phyloP scores from a whole-genome alignment of 2,797 vertebrate genomes.

The Hydrolagus colliei region DNA sequence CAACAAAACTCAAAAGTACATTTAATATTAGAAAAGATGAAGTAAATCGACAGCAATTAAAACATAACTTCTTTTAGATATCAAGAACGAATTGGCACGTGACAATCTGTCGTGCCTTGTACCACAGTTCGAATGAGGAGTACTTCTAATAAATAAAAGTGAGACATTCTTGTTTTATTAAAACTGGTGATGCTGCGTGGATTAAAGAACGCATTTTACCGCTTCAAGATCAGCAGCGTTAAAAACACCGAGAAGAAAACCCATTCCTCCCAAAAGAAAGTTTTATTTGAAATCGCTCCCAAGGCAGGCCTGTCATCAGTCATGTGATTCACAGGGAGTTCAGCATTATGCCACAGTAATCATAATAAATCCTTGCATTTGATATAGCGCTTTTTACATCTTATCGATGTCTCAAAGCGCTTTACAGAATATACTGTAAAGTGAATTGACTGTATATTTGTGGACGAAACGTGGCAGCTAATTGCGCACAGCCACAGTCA shows the following conservation, averaged over 20 bases:
- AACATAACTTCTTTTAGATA: not conserved
- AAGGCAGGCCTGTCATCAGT: not conserved
- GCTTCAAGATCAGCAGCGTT: not conserved
- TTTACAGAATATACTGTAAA: too few relatives aligned
- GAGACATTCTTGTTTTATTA: not conserved
- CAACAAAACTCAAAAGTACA: too few relatives aligned
- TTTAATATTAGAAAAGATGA: too few relatives aligned
- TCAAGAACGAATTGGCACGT: not conserved
- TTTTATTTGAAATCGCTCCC: not conserved
- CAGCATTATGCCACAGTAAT: too few relatives aligned
- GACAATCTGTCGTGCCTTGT: not conserved
- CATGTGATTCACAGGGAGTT: not conserved
- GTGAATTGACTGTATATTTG: too few relatives aligned
- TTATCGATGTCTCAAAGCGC: too few relatives aligned
- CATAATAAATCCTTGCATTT: not conserved
- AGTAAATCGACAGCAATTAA: too few relatives aligned
- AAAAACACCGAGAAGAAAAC: not conserved
- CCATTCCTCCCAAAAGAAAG: not conserved
- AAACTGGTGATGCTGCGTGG: not conserved
- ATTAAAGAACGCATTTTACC: not conserved
- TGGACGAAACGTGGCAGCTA: too few relatives aligned
- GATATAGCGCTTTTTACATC: too few relatives aligned
- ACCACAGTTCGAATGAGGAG: not conserved
- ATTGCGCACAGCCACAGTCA: not conserved
- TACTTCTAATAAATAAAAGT: not conserved